phyloP scores from a whole-genome alignment of 2,888 invertebrate genomes.

The Ormyrus nitidulus region DNA sequence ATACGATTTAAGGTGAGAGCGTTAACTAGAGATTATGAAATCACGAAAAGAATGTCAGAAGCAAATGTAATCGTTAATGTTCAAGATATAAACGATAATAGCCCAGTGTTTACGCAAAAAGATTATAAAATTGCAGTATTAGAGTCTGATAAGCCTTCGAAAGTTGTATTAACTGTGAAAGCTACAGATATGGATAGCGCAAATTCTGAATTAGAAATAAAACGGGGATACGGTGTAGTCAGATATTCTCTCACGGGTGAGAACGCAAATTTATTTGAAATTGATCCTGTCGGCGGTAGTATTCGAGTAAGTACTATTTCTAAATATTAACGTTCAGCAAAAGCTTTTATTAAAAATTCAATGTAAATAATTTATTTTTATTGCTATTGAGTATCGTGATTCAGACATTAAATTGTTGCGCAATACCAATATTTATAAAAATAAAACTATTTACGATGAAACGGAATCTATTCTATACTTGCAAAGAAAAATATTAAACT shows the following conservation, averaged over 20 bases:
- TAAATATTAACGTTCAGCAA: neutral
- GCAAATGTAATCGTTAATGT: conserved; percentile 84
- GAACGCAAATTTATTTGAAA: conserved; percentile 84
- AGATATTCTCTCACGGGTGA: conserved; percentile 85
- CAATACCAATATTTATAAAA: conserved; percentile 4
- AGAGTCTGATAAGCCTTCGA: conserved; percentile 83
- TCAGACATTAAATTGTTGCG: conserved; percentile 9
- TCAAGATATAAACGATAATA: conserved; percentile 87
- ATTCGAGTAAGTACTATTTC: conserved; percentile 77
- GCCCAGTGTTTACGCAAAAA: conserved; percentile 82
- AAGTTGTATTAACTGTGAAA: conserved; percentile 81
- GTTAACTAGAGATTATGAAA: conserved; percentile 72
- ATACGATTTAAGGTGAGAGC: conserved; percentile 76
- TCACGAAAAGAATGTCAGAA: conserved; percentile 78
- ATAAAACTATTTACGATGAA: neutral
- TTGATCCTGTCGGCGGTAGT: conserved; percentile 83
- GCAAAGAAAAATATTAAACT: conserved; percentile 2
- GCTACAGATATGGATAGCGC: conserved; percentile 85
- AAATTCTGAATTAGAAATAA: conserved; percentile 76
- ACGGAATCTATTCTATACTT: too few species aligned
- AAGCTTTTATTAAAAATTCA: neutral
- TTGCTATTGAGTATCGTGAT: neutral
- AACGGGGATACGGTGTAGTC: conserved; percentile 82
- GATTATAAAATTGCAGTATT: conserved; percentile 84
- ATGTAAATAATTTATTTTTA: conserved; percentile 31